These are phyloP conservation scores for Pelosia muscerda DNA, from an alignment of 2,888 invertebrate genomes.

Conservation along the genomic window DNA sequence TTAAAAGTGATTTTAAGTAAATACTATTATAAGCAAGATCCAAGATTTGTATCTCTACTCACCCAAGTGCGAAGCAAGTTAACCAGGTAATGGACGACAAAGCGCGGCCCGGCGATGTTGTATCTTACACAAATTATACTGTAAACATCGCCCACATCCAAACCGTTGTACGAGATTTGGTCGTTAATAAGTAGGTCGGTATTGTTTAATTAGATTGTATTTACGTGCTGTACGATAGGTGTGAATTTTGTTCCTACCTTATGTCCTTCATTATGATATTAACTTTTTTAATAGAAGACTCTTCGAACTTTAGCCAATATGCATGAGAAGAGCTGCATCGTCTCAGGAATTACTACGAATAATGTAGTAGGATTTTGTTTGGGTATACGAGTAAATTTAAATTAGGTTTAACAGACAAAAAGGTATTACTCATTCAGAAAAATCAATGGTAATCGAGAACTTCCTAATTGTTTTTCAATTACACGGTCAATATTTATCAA, in stretches of 20 bases:
- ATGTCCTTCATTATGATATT: neutral
- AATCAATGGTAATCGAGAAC: too few relatives aligned
- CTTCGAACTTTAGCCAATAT: too few relatives aligned
- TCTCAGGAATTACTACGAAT: neutral
- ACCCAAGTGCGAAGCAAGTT: neutral
- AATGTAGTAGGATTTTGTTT: too few relatives aligned
- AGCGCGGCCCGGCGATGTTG: neutral
- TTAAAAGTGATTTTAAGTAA: neutral
- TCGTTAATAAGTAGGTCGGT: neutral
- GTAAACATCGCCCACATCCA: slow-evolving; percentile 5
- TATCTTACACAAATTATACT: neutral
- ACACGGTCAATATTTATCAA: too few relatives aligned
- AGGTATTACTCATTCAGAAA: neutral
- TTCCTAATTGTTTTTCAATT: too few relatives aligned
- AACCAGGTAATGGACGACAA: neutral
- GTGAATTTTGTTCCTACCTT: neutral
- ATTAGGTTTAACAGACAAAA: neutral
- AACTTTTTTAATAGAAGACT: neutral
- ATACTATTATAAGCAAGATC: neutral
- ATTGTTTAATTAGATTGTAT: neutral
- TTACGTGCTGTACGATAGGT: neutral
- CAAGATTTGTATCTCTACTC: neutral
- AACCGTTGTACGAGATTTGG: neutral
- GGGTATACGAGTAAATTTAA: too few relatives aligned
- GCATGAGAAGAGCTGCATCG: neutral